Conservation (phyloP, 2,113 vertebrate species). For the Nesoenas mayeri region DNA sequence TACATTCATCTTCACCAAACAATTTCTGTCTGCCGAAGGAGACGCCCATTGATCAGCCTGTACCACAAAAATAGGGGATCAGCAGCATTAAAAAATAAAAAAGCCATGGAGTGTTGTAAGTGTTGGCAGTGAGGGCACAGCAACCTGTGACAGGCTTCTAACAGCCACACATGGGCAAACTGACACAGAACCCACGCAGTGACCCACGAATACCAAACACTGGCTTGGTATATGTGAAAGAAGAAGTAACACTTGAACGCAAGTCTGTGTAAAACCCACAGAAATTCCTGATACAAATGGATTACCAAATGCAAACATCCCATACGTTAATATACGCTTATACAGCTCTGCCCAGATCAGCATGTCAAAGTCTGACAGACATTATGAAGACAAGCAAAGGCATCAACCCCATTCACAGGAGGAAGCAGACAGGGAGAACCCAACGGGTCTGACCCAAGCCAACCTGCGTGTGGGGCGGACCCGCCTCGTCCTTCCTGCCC, state of each 20-base stretch:
- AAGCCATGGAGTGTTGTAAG: not conserved
- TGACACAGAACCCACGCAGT: not conserved
- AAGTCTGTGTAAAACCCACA: not conserved
- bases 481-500: not conserved
- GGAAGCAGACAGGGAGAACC: not conserved
- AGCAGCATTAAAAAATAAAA: not conserved
- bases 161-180: not conserved
- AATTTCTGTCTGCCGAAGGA: not conserved
- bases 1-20: not conserved
- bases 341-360: not conserved
- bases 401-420: not conserved
- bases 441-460: not conserved
- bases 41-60: not conserved
- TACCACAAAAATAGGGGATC: not conserved
- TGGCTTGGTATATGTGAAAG: not conserved
- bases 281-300: not conserved
- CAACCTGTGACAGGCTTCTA: not conserved
- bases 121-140: not conserved
- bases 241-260: not conserved
- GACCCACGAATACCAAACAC: not conserved
- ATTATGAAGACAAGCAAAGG: not conserved
- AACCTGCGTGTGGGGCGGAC: not conserved
- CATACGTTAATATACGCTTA: not conserved
- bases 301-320: not conserved
- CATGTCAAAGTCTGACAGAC: not conserved